Evolutionary conservation across 1,140 invertebrate species (phyloP).

Genomic region (Drosophila sp.): DNA sequence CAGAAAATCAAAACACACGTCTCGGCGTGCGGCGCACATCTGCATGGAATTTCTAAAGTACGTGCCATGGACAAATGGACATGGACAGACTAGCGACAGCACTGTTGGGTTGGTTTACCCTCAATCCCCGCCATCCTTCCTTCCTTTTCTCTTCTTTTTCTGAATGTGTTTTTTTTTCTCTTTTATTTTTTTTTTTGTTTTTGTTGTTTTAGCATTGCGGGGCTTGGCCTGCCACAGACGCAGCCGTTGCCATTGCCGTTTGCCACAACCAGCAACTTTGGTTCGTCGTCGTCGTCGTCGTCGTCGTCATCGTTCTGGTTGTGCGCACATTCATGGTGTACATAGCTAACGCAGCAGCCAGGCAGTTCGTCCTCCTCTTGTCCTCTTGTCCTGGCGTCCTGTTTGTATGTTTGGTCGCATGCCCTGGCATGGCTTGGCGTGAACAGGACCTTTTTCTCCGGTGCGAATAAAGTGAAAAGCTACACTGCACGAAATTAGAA

Average conservation of each 20-base stretch:
- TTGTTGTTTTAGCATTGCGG: slow-evolving; percentile 30
- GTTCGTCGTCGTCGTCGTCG: too few relatives aligned
- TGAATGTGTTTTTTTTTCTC: slow-evolving; percentile 9
- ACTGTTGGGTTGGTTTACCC: slow-evolving; percentile 10
- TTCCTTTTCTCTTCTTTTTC: slow-evolving; percentile 1
- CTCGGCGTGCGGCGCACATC: slow-evolving; percentile 82
- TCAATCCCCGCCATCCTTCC: background rate
- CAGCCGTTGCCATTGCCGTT: slow-evolving; percentile 59
- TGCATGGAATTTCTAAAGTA: slow-evolving; percentile 83
- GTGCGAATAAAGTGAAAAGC: slow-evolving; percentile 73
- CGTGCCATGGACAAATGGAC: slow-evolving; percentile 68
- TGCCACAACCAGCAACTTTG: slow-evolving; percentile 76
- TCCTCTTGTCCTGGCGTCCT: slow-evolving; percentile 28
- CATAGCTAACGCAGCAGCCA: slow-evolving; percentile 67
- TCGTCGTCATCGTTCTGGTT: slow-evolving; percentile 32
- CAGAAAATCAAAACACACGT: slow-evolving; percentile 83
- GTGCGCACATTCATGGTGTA: slow-evolving; percentile 71
- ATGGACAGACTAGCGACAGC: slow-evolving; percentile 29
- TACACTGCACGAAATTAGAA: slow-evolving; percentile 55
- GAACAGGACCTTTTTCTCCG: slow-evolving; percentile 48
- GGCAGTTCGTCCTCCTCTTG: slow-evolving; percentile 40
- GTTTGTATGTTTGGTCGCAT: slow-evolving; percentile 78
- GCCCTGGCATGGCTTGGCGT: slow-evolving; percentile 59
- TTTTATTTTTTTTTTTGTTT: slow-evolving; percentile 26
- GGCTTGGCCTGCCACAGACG: slow-evolving; percentile 43